phyloP scores from a whole-genome alignment of 2,888 invertebrate species.

The Mystacides longicornis region DNA sequence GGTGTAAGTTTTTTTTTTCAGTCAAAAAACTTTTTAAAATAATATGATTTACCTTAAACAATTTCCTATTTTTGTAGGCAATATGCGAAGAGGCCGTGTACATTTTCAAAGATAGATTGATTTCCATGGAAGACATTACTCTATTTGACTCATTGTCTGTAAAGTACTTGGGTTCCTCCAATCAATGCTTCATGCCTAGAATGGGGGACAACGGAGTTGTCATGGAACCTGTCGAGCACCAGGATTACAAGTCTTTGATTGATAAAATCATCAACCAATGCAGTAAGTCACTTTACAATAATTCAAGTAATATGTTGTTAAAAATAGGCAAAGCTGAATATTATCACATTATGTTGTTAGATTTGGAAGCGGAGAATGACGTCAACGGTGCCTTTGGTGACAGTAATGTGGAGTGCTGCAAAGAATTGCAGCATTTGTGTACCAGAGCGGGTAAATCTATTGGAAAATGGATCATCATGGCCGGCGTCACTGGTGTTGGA shows the following conservation, averaged over 20 bases:
- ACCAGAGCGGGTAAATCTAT: slow-evolving; percentile 25
- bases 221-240: slow-evolving; percentile 41
- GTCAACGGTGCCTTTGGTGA: slow-evolving; percentile 19
- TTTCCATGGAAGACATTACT: slow-evolving; percentile 55
- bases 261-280: slow-evolving; percentile 58
- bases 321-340: too few species aligned
- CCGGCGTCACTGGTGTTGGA: slow-evolving; percentile 75
- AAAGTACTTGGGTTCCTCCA: slow-evolving; percentile 37
- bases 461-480: slow-evolving; percentile 55
- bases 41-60: not conserved
- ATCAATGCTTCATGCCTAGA: slow-evolving; percentile 34
- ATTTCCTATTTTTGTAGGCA: slow-evolving; percentile 43
- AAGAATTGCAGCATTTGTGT: slow-evolving; percentile 14
- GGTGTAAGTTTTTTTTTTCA: slow-evolving; percentile 10
- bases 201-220: slow-evolving; percentile 37
- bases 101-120: slow-evolving; percentile 69
- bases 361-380: slow-evolving; percentile 19
- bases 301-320: too few species aligned
- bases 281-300: slow-evolving; percentile 40
- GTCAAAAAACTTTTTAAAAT: not conserved
- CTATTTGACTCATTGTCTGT: slow-evolving; percentile 57
- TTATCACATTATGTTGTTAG: slow-evolving; percentile 11
- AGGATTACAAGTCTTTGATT: slow-evolving; percentile 57
- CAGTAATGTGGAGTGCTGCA: slow-evolving; percentile 12
- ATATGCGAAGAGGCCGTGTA: slow-evolving; percentile 67